A percentile compares a stretch with the other conserved stretches of the same genome.
Evolutionary conservation across 2,888 invertebrate genomes (phyloP).

Genomic region (Brenthis daphne): DNA sequence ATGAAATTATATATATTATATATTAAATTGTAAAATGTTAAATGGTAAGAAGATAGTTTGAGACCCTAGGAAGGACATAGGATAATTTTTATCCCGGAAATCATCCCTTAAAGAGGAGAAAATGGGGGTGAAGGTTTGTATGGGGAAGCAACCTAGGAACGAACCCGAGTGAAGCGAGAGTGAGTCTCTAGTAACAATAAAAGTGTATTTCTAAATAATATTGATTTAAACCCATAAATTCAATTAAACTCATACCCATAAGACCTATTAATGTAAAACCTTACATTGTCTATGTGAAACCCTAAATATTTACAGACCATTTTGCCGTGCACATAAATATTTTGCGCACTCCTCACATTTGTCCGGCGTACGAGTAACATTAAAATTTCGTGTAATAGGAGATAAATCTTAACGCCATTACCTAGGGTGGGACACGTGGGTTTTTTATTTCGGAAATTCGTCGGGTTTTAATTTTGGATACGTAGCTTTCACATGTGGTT

Average conservation of each 20-base stretch:
- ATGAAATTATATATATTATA: too few species aligned
- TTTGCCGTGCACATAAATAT: conserved; percentile 26
- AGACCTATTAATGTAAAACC: background rate
- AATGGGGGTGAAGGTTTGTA: too few species aligned
- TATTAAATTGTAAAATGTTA: too few species aligned
- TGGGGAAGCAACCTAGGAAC: too few species aligned
- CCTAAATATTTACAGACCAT: conserved; percentile 17
- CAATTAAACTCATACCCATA: background rate
- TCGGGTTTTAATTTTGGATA: conserved; percentile 64
- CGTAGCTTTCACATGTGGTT: conserved; percentile 60
- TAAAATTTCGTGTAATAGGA: conserved; percentile 64
- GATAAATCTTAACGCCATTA: conserved; percentile 70
- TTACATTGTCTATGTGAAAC: conserved; percentile 8
- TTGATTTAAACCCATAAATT: too few species aligned
- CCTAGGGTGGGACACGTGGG: conserved; percentile 60
- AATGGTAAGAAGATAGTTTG: too few species aligned
- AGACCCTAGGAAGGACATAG: too few species aligned
- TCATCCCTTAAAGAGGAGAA: too few species aligned
- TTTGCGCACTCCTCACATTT: conserved; percentile 28
- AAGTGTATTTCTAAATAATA: too few species aligned
- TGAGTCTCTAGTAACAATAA: too few species aligned
- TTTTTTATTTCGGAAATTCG: conserved; percentile 68
- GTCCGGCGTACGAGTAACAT: conserved; percentile 47
- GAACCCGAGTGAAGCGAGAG: too few species aligned
- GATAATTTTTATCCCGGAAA: too few species aligned